These are phyloP conservation scores for Odontothrips loti DNA, from an alignment of 2,888 invertebrate genomes.

Conservation along the genomic window DNA sequence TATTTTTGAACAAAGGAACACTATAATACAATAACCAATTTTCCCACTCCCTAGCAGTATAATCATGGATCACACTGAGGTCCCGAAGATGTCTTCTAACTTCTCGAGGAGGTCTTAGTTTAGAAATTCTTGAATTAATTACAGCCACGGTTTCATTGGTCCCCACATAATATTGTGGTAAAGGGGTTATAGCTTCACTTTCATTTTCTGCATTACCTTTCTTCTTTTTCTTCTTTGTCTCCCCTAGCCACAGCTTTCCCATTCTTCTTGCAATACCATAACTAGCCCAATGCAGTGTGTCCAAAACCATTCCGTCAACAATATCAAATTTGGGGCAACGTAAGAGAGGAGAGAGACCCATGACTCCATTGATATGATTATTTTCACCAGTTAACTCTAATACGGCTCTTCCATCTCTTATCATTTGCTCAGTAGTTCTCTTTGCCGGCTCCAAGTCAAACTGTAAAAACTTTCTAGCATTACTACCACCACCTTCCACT, in stretches of 20 bases:
- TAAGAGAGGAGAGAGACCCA: too few species aligned
- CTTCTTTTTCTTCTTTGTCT: neutral
- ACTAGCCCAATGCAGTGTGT: neutral
- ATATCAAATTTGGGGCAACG: neutral
- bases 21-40: too few species aligned
- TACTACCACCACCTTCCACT: neutral
- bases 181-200: neutral
- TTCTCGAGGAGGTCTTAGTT: too few species aligned
- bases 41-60: too few species aligned
- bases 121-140: too few species aligned
- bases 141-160: neutral
- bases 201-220: neutral
- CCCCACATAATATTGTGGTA: neutral
- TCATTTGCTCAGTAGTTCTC: neutral
- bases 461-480: neutral
- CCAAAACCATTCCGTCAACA: neutral
- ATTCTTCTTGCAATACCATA: neutral
- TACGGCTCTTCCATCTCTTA: too few species aligned
- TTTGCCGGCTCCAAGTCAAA: neutral
- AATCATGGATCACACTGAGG: too few species aligned
- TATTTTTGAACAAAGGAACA: too few species aligned
- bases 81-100: too few species aligned
- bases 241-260: too few species aligned
- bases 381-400: too few species aligned
- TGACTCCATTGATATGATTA: too few species aligned